Evolutionary conservation across 2,113 vertebrate genomes (phyloP), one percentile per base, ranked within the genome.

Genomic region (Takifugu flavidus): DNA sequence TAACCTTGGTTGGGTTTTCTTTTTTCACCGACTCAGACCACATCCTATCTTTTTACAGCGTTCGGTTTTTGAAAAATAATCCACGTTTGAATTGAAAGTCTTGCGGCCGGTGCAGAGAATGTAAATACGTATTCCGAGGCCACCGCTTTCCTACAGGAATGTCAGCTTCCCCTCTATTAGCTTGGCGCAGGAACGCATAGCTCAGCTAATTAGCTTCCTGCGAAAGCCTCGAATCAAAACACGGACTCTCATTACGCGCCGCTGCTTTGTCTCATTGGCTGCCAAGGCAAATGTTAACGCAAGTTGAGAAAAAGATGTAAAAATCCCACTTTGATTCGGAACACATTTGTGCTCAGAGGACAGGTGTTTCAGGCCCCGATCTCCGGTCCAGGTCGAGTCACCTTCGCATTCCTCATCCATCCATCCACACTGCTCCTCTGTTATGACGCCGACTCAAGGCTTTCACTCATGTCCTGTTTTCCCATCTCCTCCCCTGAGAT

Each of bases 171-270:
- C 92, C 91, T 14, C 89, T 91, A 82, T 84, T 74, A 60, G 84
- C 80, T 91, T 93, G 89, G 92, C 93, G 91, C 88, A 89, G 76
- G 72, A 86, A 75, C 56, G 63, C 93, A 95, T 96, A 95, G 94
- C 93, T 92, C 67, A 71, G 82, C 88, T 93, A 94, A 96, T 95
- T 94, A 92, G 92, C 92, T 97, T 98, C 96, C 96, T 95, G 94
- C 91, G 92, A 93, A 93, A 88, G 78, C 80, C 86, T 93, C 94
- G 91, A 93, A 92, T 87, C 89, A 91, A 90, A 91, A 92, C 90
- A 92, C 70, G 75, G 84, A 87, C 92, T 91, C 90, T 93, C 93
- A 94, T 94, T 93, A 93, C 92, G 92, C 89, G 89, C 91, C 92
- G 82, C 77, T 90, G 89, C 90, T 80, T 91, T 92, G 91, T 95